These are phyloP conservation scores for Chionis minor DNA, from an alignment of 2,113 vertebrate species.

Conservation along the genomic window DNA sequence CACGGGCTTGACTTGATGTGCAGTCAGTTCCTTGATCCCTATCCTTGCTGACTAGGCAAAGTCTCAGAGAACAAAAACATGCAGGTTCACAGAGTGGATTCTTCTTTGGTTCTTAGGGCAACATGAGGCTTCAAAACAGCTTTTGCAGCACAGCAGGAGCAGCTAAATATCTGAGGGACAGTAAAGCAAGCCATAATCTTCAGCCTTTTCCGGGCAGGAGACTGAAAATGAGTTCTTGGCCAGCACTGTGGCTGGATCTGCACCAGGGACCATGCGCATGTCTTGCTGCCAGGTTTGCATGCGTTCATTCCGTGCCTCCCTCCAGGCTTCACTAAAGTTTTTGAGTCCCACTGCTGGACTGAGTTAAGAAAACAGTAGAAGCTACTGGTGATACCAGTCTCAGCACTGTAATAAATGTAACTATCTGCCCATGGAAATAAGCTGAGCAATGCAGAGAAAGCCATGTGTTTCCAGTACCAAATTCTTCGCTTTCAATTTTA, in stretches of 20 bases:
- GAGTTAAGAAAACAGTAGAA: not conserved
- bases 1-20: not conserved
- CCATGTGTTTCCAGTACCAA: not conserved
- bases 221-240: not conserved
- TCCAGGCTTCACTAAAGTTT: not conserved
- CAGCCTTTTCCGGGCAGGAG: not conserved
- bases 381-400: not conserved
- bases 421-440: not conserved
- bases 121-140: not conserved
- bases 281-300: not conserved
- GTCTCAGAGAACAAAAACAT: not conserved
- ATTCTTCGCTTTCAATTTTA: not conserved
- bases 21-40: not conserved
- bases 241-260: not conserved
- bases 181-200: not conserved
- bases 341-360: not conserved
- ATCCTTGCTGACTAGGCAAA: not conserved
- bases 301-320: not conserved
- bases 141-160: not conserved
- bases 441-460: not conserved
- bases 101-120: not conserved
- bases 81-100: not conserved
- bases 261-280: fast-evolving
- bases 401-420: not conserved
- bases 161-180: not conserved